A percentile compares a stretch with the other conserved stretches of the same genome.
phyloP scores from a whole-genome alignment of 2,113 vertebrate species.

The Kobus ellipsiprymnus region DNA sequence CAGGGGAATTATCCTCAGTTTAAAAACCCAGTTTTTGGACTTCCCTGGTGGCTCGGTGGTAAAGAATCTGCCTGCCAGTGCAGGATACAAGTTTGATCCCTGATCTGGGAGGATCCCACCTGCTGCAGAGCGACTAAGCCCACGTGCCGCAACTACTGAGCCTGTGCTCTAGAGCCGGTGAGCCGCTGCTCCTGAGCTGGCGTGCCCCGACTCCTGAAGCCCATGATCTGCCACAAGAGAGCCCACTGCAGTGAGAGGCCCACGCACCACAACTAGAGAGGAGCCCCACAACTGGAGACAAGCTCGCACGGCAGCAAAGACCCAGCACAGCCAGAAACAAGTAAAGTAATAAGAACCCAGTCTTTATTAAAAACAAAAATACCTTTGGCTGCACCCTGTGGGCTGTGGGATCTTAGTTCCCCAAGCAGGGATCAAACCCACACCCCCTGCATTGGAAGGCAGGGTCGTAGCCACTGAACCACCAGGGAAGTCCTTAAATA shows the following conservation, averaged over 20 bases:
- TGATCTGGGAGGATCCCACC: not conserved
- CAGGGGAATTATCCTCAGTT: not conserved
- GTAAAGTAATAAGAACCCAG: not conserved
- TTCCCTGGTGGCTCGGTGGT: not conserved
- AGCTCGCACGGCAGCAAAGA: not conserved
- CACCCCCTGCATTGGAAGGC: not conserved
- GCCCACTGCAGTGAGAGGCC: not conserved
- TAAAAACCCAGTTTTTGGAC: not conserved
- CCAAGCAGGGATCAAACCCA: not conserved
- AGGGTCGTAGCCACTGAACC: not conserved
- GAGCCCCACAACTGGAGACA: not conserved
- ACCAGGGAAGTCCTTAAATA: not conserved
- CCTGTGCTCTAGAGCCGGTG: not conserved
- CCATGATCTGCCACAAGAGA: not conserved
- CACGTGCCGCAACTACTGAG: not conserved
- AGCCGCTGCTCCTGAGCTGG: not conserved
- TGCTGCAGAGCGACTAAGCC: not conserved
- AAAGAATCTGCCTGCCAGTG: not conserved
- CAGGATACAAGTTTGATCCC: not conserved
- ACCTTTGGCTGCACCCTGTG: not conserved
- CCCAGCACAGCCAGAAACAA: not conserved
- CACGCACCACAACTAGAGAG: not conserved
- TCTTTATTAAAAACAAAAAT: not conserved
- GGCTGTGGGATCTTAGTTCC: not conserved
- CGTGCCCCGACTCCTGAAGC: not conserved